Percentiles rank a stretch among this genome's conserved stretches.
Conservation (phyloP, 2,888 invertebrate genomes). For the Conomelus anceps region DNA sequence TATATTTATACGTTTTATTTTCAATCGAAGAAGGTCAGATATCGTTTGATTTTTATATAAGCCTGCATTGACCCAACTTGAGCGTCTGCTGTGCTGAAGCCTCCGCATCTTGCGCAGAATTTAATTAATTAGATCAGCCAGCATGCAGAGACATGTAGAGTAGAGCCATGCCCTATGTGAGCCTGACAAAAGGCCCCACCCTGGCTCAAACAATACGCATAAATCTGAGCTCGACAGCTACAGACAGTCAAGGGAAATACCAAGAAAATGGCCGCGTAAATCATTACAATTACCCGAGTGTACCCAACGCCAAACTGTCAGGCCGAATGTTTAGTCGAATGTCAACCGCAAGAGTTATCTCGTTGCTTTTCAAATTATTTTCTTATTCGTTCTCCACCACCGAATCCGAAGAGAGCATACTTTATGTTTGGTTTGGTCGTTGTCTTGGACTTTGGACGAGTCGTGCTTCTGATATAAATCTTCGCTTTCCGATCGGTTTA, state of each 20-base stretch:
- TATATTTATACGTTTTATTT: neutral
- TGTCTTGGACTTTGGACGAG: neutral
- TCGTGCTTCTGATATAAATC: neutral
- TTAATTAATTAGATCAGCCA: neutral
- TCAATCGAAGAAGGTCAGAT: neutral
- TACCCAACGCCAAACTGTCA: neutral
- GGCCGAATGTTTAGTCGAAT: neutral
- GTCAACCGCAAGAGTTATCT: neutral
- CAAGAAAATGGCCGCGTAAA: neutral
- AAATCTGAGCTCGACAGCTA: neutral
- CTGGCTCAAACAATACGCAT: neutral
- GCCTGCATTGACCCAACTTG: neutral
- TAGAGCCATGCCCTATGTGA: neutral
- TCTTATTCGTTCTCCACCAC: neutral
- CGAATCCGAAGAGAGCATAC: neutral
- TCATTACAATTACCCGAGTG: neutral
- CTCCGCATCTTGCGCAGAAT: neutral
- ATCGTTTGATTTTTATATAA: neutral
- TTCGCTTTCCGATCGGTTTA: neutral
- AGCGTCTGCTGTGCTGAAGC: no score
- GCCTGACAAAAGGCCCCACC: neutral
- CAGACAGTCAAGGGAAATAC: neutral
- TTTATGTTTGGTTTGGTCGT: neutral
- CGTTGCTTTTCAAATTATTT: neutral
- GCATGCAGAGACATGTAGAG: neutral